Base-by-base conservation (phyloP, 2,888 invertebrate species). In the Xestobium rufovillosum region DNA sequence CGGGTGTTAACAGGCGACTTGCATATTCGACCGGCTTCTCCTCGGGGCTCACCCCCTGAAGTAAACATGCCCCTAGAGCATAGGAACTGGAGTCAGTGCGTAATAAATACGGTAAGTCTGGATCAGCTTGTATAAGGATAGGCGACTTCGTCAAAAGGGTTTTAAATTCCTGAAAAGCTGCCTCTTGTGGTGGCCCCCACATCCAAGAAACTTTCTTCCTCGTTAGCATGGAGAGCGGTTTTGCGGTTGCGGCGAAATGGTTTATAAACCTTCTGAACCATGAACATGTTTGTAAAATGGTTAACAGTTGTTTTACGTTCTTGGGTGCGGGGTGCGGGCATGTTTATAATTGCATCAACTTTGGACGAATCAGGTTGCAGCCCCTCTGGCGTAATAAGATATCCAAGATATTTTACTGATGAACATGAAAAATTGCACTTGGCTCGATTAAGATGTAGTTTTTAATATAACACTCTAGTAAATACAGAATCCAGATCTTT, bases 251-350 rank as follows among this genome's bases (percentile, higher is more conserved):
- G 1, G 38, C 23, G 17, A 39, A 32, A 10, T 32, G 9, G 8
- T 36, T 16, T 9, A 34, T 28, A 15, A 34, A 38, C 26, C 38
- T 41, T 3, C 31, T 9, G 26, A 34, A 31, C 38, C 41, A 38
- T 6, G 38, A 31, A 23, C 38, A 41, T 3, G 35, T 31, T 11
- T 38, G 38, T 9, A 34, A 17, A 28, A 34, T 38, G 29, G 31
- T 29, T 8, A 26, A 30, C 35, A 3, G 31, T 29, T 14, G 33
- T 34, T n/a, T 29, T 29, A 31, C 34, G 26, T 26, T 4, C 23
- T 10, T 34, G 41, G 14, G 39, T 10, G 14, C 12, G 23, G n/a
- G n/a, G n/a, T n/a, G n/a, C n/a, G n/a, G n/a, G n/a, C 13, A 37
- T 26, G 6, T 13, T 31, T 31, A 6, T 12, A 14, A 31, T 31